These are phyloP conservation scores for Pissodes strobi DNA, from an alignment of 1,140 invertebrate genomes.

Conservation along the genomic window DNA sequence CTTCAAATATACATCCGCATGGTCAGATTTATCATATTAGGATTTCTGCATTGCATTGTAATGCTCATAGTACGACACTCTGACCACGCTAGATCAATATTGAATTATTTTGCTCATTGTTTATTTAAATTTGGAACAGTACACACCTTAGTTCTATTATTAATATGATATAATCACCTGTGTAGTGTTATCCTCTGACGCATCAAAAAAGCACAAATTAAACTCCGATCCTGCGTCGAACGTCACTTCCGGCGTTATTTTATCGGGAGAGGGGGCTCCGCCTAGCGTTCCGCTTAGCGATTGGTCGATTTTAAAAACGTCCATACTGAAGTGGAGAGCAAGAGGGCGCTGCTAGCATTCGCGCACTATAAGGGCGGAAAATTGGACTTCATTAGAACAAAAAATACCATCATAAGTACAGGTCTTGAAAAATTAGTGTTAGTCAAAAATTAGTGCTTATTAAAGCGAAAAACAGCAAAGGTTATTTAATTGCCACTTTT, in stretches of 20 bases:
- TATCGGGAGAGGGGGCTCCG: slow-evolving; percentile 62
- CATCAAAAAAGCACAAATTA: slow-evolving; percentile 78
- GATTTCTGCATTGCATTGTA: too few relatives aligned
- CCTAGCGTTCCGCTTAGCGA: slow-evolving; percentile 63
- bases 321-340: slow-evolving; percentile 55
- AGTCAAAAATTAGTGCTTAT: background rate
- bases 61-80: too few relatives aligned
- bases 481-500: too few relatives aligned
- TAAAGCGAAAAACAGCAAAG: too few relatives aligned
- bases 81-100: too few relatives aligned
- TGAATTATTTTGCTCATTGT: too few relatives aligned
- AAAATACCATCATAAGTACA: background rate
- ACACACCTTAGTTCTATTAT: too few relatives aligned
- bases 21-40: too few relatives aligned
- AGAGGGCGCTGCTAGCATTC: background rate
- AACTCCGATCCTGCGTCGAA: slow-evolving; percentile 75
- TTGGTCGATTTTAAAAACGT: slow-evolving; percentile 69
- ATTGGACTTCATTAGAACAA: background rate
- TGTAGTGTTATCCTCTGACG: slow-evolving; percentile 63
- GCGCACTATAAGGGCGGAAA: slow-evolving; percentile 7
- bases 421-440: background rate
- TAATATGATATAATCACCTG: slow-evolving; percentile 25
- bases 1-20: too few relatives aligned
- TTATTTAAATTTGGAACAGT: too few relatives aligned
- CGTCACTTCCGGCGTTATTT: slow-evolving; percentile 66